Evolutionary conservation across 1,140 invertebrate genomes (phyloP), one percentile per base, ranked within the genome.

Genomic region (Oedothorax gibbosus): DNA sequence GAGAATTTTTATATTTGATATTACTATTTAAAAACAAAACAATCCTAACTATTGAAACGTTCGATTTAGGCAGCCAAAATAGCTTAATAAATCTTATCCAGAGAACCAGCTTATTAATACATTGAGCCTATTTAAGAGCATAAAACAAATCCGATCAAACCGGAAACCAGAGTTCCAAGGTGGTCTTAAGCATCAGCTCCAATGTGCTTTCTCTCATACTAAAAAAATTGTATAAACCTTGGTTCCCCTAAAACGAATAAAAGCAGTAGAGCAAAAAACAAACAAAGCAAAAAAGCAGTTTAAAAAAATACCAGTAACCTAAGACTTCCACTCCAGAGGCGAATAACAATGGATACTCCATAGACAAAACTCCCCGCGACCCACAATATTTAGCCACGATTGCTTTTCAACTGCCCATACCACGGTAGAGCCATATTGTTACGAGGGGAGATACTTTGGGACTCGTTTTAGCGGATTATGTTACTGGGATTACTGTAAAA

Each of bases 401-500:
- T 56, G 62, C 64, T 49, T 71, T 81, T 62, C 66, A 81, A 49
- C 18, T 57, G 14, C 62, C 54, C 50, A 7, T 50, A 15, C 35
- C n/a, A 57, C 20, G 57, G 64, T 7, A 66, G n/a, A 66, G 77
- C 35, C 78, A 81, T 81, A 81, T 81, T 81, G 78, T 72, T 68
- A 50, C 60, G 35, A 65, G 35, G n/a, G 8, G 10, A 51, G 53
- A 62, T n/a, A 20, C 66, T 51, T 60, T 81, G 12, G 15, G 54
- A n/a, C 78, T 57, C 65, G 53, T 57, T 81, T 81, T 68, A 71
- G 66, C 20, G 78, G 78, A 81, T 81, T 81, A 81, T 7, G 78
- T 81, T 81, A 81, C 78, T 15, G 21, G 78, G 78, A 81, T 81
- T 81, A 81, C 60, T 81, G 66, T 81, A 79, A 79, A 79, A 79